These are phyloP conservation scores for Burhinus bistriatus DNA, from an alignment of 2,113 vertebrate genomes.

Conservation along the genomic window DNA sequence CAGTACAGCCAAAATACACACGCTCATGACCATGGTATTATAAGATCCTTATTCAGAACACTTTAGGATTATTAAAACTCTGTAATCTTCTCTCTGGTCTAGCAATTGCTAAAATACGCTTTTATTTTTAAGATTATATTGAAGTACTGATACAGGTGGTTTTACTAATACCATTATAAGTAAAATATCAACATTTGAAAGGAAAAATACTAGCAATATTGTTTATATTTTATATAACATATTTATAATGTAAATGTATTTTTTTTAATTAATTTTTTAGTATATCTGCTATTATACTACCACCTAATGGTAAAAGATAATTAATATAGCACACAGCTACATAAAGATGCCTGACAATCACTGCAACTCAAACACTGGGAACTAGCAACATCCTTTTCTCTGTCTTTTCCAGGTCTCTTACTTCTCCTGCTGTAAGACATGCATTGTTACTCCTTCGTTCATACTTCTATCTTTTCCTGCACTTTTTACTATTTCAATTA, in stretches of 20 bases:
- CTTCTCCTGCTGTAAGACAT: not conserved
- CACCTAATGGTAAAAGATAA: slow-evolving; percentile 64
- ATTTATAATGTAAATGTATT: not conserved
- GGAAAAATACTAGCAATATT: not conserved
- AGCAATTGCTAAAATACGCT: not conserved
- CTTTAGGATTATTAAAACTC: not conserved
- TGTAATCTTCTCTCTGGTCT: not conserved
- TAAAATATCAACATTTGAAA: not conserved
- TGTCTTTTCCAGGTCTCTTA: not conserved
- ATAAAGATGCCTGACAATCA: not conserved
- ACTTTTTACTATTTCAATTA: not conserved
- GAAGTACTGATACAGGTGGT: not conserved
- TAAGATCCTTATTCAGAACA: not conserved
- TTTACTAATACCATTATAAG: not conserved
- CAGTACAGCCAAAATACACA: not conserved
- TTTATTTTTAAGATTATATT: not conserved
- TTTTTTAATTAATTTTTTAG: not conserved
- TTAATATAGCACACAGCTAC: not conserved
- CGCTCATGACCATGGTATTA: not conserved
- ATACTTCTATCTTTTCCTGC: not conserved
- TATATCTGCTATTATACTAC: slow-evolving; percentile 57
- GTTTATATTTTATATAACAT: not conserved
- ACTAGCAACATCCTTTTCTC: not conserved
- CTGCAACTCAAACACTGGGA: not conserved
- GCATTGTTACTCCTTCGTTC: not conserved